phyloP scores from a whole-genome alignment of 1,140 invertebrate species.

The Drosophila varians region DNA sequence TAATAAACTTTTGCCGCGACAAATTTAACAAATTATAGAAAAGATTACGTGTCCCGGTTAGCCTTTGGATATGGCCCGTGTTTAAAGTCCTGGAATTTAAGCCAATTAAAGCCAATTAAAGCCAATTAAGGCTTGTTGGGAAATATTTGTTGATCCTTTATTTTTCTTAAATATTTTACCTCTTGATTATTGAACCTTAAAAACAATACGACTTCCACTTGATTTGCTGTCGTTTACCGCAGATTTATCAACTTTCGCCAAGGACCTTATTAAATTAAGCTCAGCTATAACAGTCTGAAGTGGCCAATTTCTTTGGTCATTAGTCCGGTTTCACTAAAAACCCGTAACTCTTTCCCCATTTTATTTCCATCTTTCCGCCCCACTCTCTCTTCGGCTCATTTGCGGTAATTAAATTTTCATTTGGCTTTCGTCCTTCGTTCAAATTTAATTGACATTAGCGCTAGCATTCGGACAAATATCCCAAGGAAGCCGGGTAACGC shows the following conservation, averaged over 20 bases:
- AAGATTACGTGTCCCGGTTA: constrained; percentile 69
- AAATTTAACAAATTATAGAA: constrained; percentile 82
- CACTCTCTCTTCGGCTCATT: constrained; percentile 47
- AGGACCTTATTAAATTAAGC: constrained; percentile 25
- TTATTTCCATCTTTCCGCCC: neutral
- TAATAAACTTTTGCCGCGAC: constrained; percentile 80
- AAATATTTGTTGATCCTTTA: too few species aligned
- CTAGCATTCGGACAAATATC: constrained; percentile 56
- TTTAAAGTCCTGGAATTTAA: constrained; percentile 37
- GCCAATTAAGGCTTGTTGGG: neutral
- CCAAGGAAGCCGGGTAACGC: neutral
- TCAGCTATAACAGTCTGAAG: constrained; percentile 38
- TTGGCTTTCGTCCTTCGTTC: constrained; percentile 56
- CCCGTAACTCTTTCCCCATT: constrained; percentile 6
- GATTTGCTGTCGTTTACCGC: neutral
- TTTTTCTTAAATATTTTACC: too few species aligned
- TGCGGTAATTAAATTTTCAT: constrained; percentile 81
- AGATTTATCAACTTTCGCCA: constrained; percentile 7
- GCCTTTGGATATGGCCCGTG: constrained; percentile 6
- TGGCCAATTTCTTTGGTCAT: constrained; percentile 47
- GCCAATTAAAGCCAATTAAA: constrained; percentile 73
- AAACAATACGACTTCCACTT: neutral
- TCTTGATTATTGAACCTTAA: neutral
- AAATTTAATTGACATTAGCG: constrained; percentile 80
- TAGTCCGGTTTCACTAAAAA: constrained; percentile 25